These are phyloP conservation scores for Crematogaster levior DNA, from an alignment of 2,888 invertebrate species.

Conservation along the genomic window DNA sequence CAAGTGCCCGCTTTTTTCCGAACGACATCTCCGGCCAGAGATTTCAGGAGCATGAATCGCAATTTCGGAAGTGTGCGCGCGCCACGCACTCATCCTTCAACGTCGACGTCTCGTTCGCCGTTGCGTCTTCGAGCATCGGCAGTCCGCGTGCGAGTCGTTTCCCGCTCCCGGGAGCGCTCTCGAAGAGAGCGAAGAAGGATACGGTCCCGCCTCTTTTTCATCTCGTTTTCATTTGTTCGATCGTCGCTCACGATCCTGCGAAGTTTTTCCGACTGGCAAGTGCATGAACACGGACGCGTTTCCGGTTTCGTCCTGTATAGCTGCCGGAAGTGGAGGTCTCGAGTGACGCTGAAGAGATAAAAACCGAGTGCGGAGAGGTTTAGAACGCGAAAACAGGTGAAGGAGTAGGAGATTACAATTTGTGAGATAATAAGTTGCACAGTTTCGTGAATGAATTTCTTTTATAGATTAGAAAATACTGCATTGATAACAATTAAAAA, in stretches of 20 bases:
- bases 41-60: conserved; percentile 10
- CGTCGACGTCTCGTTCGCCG: conserved; percentile 66
- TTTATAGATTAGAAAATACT: no score
- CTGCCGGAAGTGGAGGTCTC: background rate
- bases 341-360: background rate
- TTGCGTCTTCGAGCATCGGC: conserved; percentile 57
- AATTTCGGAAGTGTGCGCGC: conserved; percentile 63
- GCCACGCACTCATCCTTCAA: conserved; percentile 57
- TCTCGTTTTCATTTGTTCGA: background rate
- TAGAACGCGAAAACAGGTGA: background rate
- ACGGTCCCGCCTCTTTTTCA: background rate
- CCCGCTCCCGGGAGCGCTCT: conserved; percentile 44
- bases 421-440: background rate
- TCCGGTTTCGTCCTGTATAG: background rate
- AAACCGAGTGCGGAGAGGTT: background rate
- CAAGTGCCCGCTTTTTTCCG: background rate
- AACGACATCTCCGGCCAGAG: background rate
- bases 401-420: background rate
- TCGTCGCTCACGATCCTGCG: background rate
- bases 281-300: background rate
- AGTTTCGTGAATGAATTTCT: background rate
- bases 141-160: conserved; percentile 59
- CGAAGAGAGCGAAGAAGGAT: conserved; percentile 2
- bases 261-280: background rate
- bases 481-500: no score